Conservation (phyloP, 2,888 invertebrate genomes). For the Luffia ferchaultella region DNA sequence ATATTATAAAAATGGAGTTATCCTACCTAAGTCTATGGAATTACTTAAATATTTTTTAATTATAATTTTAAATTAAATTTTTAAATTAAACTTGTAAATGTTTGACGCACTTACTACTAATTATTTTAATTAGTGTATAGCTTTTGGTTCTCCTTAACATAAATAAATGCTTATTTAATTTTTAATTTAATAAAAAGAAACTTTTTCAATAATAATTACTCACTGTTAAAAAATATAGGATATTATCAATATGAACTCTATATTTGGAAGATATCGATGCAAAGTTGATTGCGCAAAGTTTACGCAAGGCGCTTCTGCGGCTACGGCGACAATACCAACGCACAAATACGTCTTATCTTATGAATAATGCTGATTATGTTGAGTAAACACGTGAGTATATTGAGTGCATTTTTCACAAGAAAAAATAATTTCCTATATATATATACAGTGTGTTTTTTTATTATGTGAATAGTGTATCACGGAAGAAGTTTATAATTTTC, state of each 20-base stretch:
- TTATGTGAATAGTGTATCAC: not conserved
- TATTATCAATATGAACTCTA: slow-evolving; percentile 34
- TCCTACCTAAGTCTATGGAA: no score
- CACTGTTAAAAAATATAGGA: no score
- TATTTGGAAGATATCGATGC: slow-evolving; percentile 22
- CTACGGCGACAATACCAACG: slow-evolving; percentile 42
- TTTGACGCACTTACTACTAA: no score
- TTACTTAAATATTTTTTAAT: no score
- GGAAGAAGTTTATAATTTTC: not conserved
- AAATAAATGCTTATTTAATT: no score
- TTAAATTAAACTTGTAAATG: no score
- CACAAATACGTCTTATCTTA: slow-evolving; percentile 62
- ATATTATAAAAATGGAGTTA: no score
- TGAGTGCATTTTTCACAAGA: slow-evolving; percentile 48
- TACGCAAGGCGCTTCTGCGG: slow-evolving; percentile 54
- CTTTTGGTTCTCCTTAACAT: no score
- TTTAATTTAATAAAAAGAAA: no score
- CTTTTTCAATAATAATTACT: no score
- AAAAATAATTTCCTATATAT: slow-evolving; percentile 23
- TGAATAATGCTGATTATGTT: slow-evolving; percentile 65
- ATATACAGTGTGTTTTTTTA: slow-evolving; percentile 4
- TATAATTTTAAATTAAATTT: no score
- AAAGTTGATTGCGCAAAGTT: slow-evolving; percentile 44
- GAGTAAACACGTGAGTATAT: slow-evolving; percentile 46
- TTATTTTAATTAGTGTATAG: no score